Percentiles rank a stretch among this genome's conserved stretches.
Conservation (phyloP, 2,888 invertebrate species). For the Neoascia interrupta region DNA sequence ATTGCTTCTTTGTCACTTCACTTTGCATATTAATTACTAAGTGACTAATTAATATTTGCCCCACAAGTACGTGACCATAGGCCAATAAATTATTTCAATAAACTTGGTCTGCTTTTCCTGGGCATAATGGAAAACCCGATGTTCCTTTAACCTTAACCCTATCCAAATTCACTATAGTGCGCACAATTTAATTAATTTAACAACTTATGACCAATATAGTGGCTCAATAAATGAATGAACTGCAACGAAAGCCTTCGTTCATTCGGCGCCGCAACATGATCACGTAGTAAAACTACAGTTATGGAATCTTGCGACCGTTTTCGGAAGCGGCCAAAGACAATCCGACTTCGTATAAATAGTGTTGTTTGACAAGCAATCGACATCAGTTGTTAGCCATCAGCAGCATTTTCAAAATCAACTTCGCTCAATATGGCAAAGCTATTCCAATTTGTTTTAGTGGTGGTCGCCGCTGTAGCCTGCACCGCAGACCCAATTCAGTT, state of each 20-base stretch:
- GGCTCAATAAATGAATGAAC: constrained; percentile 5
- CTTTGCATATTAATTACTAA: constrained; percentile 1
- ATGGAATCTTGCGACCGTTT: constrained; percentile 40
- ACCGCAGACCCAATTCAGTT: constrained; percentile 43
- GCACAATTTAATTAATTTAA: constrained; percentile 12
- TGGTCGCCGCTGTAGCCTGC: background rate
- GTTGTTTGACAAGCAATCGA: constrained; percentile 34
- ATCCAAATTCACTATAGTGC: constrained; percentile 16
- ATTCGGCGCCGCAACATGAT: constrained; percentile 23
- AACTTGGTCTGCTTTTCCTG: background rate
- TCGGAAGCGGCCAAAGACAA: constrained; percentile 33
- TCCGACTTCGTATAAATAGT: constrained; percentile 48
- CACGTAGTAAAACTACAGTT: constrained; percentile 44
- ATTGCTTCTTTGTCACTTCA: background rate
- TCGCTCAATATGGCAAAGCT: constrained; percentile 43
- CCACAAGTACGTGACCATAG: constrained; percentile 3
- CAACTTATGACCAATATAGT: constrained; percentile 10
- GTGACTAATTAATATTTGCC: constrained; percentile 1
- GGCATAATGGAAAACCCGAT: constrained; percentile 19
- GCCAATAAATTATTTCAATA: background rate
- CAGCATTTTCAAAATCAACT: constrained; percentile 13
- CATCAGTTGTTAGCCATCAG: constrained; percentile 47
- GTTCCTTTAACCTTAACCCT: constrained; percentile 42
- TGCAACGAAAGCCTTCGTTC: constrained; percentile 38
- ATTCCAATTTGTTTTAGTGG: constrained; percentile 26